phyloP scores from a whole-genome alignment of 2,888 invertebrate genomes.

The Drosophila histrio region DNA sequence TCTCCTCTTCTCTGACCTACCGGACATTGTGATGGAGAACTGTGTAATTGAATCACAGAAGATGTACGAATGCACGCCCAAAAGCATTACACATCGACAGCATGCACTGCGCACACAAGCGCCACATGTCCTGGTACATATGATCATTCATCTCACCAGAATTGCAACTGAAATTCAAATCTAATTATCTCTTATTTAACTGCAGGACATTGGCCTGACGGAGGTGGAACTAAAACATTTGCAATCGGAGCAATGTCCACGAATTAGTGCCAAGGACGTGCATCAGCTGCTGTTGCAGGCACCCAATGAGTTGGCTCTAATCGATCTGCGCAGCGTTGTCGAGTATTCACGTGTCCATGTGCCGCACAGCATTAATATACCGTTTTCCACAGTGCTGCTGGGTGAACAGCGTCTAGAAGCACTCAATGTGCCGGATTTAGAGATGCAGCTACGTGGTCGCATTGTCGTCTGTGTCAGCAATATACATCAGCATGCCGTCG shows the following conservation, averaged over 20 bases:
- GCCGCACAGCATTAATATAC: conserved; percentile 93
- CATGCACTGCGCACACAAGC: conserved; percentile 87
- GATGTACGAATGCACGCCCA: conserved; percentile 92
- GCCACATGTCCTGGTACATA: conserved; percentile 82
- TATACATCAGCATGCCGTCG: conserved; percentile 90
- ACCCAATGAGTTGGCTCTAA: conserved; percentile 86
- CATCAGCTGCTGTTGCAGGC: conserved; percentile 88
- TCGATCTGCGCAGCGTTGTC: conserved; percentile 87
- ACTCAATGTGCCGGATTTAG: conserved; percentile 87
- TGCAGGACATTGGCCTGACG: conserved; percentile 86
- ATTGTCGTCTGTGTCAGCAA: conserved; percentile 91
- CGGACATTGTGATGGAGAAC: conserved; percentile 97
- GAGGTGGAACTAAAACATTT: conserved; percentile 89
- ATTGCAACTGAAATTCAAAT: too few species aligned
- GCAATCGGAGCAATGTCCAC: conserved; percentile 90
- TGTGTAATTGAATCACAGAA: conserved; percentile 95
- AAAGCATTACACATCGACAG: conserved; percentile 93
- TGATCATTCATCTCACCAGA: not conserved
- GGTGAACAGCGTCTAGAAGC: conserved; percentile 89
- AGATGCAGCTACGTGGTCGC: conserved; percentile 86
- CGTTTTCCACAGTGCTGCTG: conserved; percentile 91
- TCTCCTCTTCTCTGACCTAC: conserved; percentile 98
- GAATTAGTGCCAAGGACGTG: conserved; percentile 94
- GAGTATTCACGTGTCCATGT: conserved; percentile 91
- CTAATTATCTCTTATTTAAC: not conserved